These are phyloP conservation scores for Australoheros facetus DNA, from an alignment of 2,797 vertebrate genomes.

Conservation along the genomic window DNA sequence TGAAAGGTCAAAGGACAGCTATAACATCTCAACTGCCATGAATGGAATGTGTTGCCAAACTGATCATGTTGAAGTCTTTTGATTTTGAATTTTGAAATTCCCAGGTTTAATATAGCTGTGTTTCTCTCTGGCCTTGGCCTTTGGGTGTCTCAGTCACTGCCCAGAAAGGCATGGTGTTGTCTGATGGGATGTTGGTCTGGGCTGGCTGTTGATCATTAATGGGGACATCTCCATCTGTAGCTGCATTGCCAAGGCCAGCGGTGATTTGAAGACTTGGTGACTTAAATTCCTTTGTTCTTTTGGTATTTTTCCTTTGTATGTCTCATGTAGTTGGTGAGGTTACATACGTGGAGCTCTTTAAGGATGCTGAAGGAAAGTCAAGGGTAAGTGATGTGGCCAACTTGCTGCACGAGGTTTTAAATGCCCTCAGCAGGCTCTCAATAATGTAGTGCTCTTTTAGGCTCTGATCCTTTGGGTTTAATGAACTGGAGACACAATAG, in stretches of 20 bases:
- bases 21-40: constrained; percentile 77
- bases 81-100: constrained; percentile 89
- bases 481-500: constrained; percentile 77
- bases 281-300: constrained; percentile 99
- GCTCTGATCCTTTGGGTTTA: constrained; percentile 77
- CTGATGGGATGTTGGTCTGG: constrained; percentile 95
- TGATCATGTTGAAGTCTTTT: constrained; percentile 90
- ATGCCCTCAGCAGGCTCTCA: constrained; percentile 94
- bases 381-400: constrained; percentile 99
- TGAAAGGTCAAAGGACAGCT: constrained; percentile 89
- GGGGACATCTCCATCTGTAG: constrained; percentile 92
- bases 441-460: constrained; percentile 82
- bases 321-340: constrained; percentile 99
- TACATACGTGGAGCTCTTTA: constrained; percentile 99
- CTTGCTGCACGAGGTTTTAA: constrained; percentile 97
- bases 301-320: constrained; percentile 99
- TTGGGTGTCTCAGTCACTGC: constrained; percentile 91
- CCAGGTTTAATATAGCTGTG: constrained; percentile 91
- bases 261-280: constrained; percentile 95
- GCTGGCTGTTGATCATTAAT: constrained; percentile 98
- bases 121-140: constrained; percentile 92
- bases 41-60: constrained; percentile 90
- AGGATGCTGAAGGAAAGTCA: constrained; percentile 99
- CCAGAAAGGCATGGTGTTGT: constrained; percentile 93
- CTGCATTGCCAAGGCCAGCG: constrained; percentile 95